phyloP scores from a whole-genome alignment of 2,888 invertebrate species.

The Parnassius orleans region DNA sequence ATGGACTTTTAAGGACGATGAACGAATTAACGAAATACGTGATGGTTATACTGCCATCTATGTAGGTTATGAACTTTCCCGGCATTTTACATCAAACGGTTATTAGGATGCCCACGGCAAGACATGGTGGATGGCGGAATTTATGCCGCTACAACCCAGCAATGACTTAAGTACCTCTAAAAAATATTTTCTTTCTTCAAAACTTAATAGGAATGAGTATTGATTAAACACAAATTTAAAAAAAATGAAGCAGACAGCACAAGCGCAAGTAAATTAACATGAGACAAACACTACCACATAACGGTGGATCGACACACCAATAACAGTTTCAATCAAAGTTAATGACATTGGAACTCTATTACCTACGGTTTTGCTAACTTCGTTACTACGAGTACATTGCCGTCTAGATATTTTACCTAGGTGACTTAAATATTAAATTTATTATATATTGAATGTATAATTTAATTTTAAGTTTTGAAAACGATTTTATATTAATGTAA shows the following conservation, averaged over 20 bases:
- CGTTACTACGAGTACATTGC: not conserved
- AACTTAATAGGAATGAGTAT: not conserved
- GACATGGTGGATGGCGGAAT: too few relatives aligned
- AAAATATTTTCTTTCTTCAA: not conserved
- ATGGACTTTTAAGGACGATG: too few relatives aligned
- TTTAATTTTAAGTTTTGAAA: too few relatives aligned
- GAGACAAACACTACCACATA: conserved; percentile 12
- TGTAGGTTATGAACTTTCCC: too few relatives aligned
- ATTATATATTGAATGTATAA: too few relatives aligned
- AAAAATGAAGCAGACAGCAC: not conserved
- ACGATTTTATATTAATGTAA: too few relatives aligned
- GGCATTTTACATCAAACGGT: too few relatives aligned
- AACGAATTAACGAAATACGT: too few relatives aligned
- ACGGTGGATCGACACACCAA: conserved; percentile 9
- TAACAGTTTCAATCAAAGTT: conserved; percentile 17
- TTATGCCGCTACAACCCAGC: too few relatives aligned
- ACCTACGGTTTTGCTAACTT: conserved; percentile 11
- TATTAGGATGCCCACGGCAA: too few relatives aligned
- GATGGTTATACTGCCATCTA: too few relatives aligned
- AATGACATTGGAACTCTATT: conserved; percentile 4
- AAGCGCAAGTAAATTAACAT: conserved; percentile 1
- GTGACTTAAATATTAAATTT: not conserved
- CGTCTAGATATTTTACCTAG: not conserved
- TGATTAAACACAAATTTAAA: not conserved
- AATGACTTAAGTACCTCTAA: too few relatives aligned